phyloP scores from a whole-genome alignment of 1,140 invertebrate genomes.

The Drosophila gunungcola region DNA sequence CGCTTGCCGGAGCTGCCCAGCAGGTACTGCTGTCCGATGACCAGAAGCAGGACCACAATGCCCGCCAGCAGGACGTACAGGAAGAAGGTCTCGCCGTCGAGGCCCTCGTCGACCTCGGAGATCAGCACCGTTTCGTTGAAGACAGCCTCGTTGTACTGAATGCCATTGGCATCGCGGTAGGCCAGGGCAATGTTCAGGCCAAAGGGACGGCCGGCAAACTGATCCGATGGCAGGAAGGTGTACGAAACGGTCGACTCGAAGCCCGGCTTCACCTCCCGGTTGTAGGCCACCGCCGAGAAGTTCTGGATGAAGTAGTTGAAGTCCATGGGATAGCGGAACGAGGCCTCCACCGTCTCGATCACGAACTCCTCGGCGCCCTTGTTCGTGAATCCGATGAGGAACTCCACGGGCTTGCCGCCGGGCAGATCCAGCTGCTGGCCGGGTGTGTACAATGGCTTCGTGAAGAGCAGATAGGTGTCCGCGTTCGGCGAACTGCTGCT shows the following conservation, averaged over 20 bases:
- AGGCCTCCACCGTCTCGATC: constrained; percentile 97
- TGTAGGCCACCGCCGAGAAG: constrained; percentile 96
- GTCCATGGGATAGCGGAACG: constrained; percentile 99
- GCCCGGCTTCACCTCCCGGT: constrained; percentile 94
- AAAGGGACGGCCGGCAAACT: constrained; percentile 97
- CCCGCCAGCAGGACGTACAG: constrained; percentile 97
- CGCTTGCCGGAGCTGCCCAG: constrained; percentile 87
- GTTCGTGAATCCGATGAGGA: constrained; percentile 98
- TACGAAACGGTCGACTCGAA: constrained; percentile 98
- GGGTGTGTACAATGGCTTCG: constrained; percentile 88
- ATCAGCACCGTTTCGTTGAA: constrained; percentile 99
- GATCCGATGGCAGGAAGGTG: constrained; percentile 97
- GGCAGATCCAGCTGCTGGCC: constrained; percentile 80
- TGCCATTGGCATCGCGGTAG: constrained; percentile 93
- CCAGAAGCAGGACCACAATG: constrained; percentile 93
- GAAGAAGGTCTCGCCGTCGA: constrained; percentile 99
- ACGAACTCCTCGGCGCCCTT: constrained; percentile 96
- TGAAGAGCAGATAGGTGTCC: constrained; percentile 96
- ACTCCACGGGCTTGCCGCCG: constrained; percentile 96
- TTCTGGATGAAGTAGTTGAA: constrained; percentile 99
- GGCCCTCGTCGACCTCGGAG: constrained; percentile 97
- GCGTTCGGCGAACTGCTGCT: constrained; percentile 94
- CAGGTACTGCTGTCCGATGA: constrained; percentile 96
- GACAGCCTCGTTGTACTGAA: constrained; percentile 93
- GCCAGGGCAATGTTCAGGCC: constrained; percentile 97